These are phyloP conservation scores for Acipenser transmontanus DNA, from an alignment of 2,797 vertebrate genomes.

Conservation along the genomic window DNA sequence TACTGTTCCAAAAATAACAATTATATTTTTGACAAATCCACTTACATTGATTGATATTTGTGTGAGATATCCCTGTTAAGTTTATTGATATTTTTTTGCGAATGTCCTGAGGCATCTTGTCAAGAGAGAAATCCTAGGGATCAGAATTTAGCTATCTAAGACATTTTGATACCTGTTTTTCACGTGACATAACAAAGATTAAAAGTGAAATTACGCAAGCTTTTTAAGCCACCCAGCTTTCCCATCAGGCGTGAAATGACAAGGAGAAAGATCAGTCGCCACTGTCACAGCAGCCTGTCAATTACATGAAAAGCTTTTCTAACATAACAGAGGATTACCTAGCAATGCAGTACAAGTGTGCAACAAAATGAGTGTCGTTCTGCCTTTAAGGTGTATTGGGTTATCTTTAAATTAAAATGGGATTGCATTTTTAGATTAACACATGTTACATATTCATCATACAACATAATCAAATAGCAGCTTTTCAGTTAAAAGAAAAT, in stretches of 20 bases:
- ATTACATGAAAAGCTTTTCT: neutral
- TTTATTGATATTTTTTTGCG: conserved; percentile 1
- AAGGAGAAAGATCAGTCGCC: neutral
- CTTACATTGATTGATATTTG: neutral
- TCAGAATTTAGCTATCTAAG: neutral
- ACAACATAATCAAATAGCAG: no score
- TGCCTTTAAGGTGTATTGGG: no score
- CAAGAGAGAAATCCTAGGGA: neutral
- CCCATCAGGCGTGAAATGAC: neutral
- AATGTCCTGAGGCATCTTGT: conserved; percentile 1
- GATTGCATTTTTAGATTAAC: no score
- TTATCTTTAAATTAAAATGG: no score
- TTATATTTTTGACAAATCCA: conserved; percentile 5
- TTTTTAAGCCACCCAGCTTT: neutral
- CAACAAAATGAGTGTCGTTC: no score
- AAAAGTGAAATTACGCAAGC: conserved; percentile 4
- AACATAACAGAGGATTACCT: neutral
- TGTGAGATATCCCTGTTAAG: neutral
- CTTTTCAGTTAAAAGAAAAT: no score
- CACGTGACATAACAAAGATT: neutral
- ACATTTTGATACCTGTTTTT: neutral
- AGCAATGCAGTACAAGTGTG: neutral
- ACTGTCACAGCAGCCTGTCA: neutral
- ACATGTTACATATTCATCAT: no score
- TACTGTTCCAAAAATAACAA: conserved; percentile 1